These are phyloP conservation scores for Protophormia terraenovae DNA, from an alignment of 2,888 invertebrate species.

Conservation along the genomic window DNA sequence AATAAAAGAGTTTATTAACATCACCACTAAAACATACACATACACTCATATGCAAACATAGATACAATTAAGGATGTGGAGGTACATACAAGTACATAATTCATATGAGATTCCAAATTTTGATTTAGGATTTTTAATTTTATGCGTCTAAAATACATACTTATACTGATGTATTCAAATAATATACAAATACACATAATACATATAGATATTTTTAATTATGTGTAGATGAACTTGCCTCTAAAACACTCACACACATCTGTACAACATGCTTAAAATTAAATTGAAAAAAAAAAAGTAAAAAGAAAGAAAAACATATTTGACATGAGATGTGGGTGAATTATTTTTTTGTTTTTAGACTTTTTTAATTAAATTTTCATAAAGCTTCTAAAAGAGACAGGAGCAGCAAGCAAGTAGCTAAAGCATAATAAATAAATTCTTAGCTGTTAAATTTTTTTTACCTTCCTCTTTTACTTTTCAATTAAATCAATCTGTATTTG, in stretches of 20 bases:
- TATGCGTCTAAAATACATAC: conserved; percentile 50
- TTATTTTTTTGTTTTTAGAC: conserved; percentile 40
- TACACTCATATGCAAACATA: background rate
- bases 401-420: background rate
- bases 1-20: conserved; percentile 53
- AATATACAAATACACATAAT: background rate
- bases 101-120: conserved; percentile 63
- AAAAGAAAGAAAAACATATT: conserved; percentile 25
- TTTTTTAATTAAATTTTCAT: conserved; percentile 67
- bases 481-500: conserved; percentile 68
- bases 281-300: conserved; percentile 28
- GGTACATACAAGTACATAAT: conserved; percentile 42
- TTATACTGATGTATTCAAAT: background rate
- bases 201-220: conserved; percentile 58
- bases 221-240: conserved; percentile 59
- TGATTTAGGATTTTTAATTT: conserved; percentile 70
- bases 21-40: background rate
- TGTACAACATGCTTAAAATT: background rate
- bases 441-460: background rate
- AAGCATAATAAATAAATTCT: conserved; percentile 1
- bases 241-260: background rate
- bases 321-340: conserved; percentile 60
- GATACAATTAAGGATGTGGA: background rate
- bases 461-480: conserved; percentile 45
- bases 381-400: background rate